Base-by-base conservation (phyloP, 1,140 invertebrate genomes). In the Caenorhabditis brenneri region DNA sequence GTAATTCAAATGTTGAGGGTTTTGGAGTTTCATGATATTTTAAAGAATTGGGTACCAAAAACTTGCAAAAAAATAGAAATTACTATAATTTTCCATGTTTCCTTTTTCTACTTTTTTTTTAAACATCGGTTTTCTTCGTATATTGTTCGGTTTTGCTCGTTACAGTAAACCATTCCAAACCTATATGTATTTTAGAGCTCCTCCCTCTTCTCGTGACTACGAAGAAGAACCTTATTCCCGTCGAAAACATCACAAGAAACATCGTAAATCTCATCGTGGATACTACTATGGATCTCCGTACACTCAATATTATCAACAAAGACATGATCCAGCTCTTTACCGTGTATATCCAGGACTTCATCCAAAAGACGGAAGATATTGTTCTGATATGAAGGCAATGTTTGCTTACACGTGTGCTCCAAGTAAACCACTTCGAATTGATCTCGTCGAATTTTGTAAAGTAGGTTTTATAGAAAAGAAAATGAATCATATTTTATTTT, bases 391-490 rank as follows among this genome's bases (percentile, higher is more conserved):
- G 87, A 81, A 65, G 16, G 80, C 48, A 46, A 82, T 81, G 39
- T 87, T 87, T 31, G 83, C 83, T n/a, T 87, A 81, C 33, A 87
- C 87, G 0, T 87, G 87, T 58, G 83, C 85, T 29, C 87, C 87
- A n/a, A 87, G 85, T 24, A 87, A 87, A 33, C 85, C 85, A 33
- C 51, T 87, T 2, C n/a, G 87, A 39, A 58, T 86, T 19, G 87
- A 87, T 87, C 81, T 87, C 53, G 87, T 87, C 24, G 85, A 87
- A 53, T 87, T 87, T 53, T 87, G 87, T 39, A 86, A 87, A 79
- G 86, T 86, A 6, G 39, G 53, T 31, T 83, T 16, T 10, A 60
- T 58, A 16, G 0, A 10, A 48, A 80, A 15, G 81, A 15, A 27
- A 74, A 42, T 39, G 1, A 22, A 24, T 31, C 7, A n/a, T 5